Percentiles rank a stretch among this genome's conserved stretches.
Conservation (phyloP, 2,113 vertebrate genomes). For the Argyrosomus japonicus region DNA sequence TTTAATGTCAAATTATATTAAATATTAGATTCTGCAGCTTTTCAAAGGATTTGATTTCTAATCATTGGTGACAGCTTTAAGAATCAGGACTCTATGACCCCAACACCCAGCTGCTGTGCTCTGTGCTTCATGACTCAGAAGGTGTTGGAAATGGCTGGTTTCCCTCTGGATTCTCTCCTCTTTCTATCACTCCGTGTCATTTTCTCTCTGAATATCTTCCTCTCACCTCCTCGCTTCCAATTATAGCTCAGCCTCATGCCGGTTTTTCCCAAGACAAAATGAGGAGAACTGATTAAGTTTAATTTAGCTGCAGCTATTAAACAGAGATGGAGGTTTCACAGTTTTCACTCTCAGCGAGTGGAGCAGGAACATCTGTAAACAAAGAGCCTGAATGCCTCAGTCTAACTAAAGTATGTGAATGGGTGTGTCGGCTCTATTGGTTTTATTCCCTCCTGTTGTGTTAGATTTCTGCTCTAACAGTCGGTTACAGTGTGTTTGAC, state of each 20-base stretch:
- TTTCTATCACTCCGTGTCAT: slow-evolving; percentile 3
- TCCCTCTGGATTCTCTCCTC: slow-evolving; percentile 24
- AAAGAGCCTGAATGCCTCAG: slow-evolving; percentile 1
- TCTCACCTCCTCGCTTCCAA: slow-evolving; percentile 42
- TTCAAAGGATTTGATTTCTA: not conserved
- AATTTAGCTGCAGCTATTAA: slow-evolving; percentile 45
- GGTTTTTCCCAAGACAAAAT: slow-evolving; percentile 9
- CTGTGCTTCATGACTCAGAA: not conserved
- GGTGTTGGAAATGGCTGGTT: not conserved
- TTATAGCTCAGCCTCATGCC: slow-evolving; percentile 28
- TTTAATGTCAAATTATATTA: not conserved
- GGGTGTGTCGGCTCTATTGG: slow-evolving; percentile 22
- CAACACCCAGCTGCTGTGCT: not conserved
- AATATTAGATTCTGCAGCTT: not conserved
- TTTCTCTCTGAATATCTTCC: slow-evolving; percentile 8
- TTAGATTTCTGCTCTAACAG: not conserved
- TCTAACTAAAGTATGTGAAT: not conserved
- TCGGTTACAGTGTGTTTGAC: not conserved
- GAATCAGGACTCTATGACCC: not conserved
- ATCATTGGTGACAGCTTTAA: not conserved
- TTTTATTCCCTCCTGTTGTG: slow-evolving; percentile 5
- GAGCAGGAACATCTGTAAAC: slow-evolving; percentile 2
- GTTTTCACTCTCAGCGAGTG: not conserved
- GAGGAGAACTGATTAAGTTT: slow-evolving; percentile 46
- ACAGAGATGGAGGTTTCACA: not conserved